These are phyloP conservation scores for Nemotelus nigrinus DNA, from an alignment of 2,888 invertebrate species.

Conservation along the genomic window DNA sequence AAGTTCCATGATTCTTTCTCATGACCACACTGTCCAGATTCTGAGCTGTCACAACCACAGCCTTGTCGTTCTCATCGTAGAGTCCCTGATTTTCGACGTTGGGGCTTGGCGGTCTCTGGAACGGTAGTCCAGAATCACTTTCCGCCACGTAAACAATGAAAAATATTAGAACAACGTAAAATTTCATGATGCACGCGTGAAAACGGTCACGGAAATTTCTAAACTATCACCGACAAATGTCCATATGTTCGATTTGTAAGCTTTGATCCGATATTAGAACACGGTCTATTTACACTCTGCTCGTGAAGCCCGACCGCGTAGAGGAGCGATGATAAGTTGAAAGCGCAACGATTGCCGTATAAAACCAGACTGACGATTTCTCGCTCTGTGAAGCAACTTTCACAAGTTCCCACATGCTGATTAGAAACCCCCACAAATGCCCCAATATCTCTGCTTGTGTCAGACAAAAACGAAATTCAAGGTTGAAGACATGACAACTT, in stretches of 20 bases:
- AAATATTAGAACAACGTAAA: constrained; percentile 11
- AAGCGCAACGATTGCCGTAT: too few relatives aligned
- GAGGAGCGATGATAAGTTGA: background rate
- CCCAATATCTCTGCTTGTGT: background rate
- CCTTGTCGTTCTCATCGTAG: constrained; percentile 60
- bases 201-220: background rate
- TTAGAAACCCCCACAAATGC: constrained; percentile 8
- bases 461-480: background rate
- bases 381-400: constrained; percentile 7
- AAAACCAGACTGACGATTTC: background rate
- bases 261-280: constrained; percentile 1
- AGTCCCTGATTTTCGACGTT: constrained; percentile 55
- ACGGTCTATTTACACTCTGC: constrained; percentile 19
- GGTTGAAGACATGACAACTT: background rate
- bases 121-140: constrained; percentile 38
- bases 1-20: constrained; percentile 73
- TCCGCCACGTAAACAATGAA: constrained; percentile 34
- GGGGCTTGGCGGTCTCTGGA: background rate
- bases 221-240: background rate
- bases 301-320: background rate
- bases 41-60: constrained; percentile 67
- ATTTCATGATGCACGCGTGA: constrained; percentile 40
- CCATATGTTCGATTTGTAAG: constrained; percentile 8
- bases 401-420: constrained; percentile 1
- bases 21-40: constrained; percentile 76